Base-by-base conservation (phyloP, 2,797 vertebrate genomes). In the Serranus cabrilla region DNA sequence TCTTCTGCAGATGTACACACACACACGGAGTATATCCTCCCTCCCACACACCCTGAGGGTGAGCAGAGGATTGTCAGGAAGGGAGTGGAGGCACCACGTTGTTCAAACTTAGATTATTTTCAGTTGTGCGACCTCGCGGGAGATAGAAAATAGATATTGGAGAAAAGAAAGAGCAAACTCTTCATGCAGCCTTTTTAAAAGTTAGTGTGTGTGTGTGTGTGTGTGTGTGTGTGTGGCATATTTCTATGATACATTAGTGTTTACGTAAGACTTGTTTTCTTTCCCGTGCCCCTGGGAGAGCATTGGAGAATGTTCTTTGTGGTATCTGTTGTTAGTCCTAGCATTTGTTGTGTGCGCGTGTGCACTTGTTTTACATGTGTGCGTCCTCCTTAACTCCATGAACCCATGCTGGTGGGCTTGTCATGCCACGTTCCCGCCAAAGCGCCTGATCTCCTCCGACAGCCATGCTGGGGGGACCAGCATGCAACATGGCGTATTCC, bases 371-470 rank as follows among this genome's bases (percentile, higher is more conserved):
- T 77, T 59, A 58, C 55, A 75, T 66, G 61, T 79, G 75, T 74
- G 79, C 71, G 67, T 83, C 78, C 75, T 89, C 66, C 68, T 87
- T 82, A 77, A 85, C 89, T 81, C 72, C 11, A 65, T 77, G 76
- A 88, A 82, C 83, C 80, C 85, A 72, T 31, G 80, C 86, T 87
- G 84, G 81, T 89, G 84, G 87, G 83, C 87, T 88, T 91, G 92
- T 92, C 93, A 89, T 63, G 71, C 77, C 79, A 72, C 23, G 61
- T 89, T 91, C 78, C 84, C 58, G 11, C 80, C 76, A 64, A 76
- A 58, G 51, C 13, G 74, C 75, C 73, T 92, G 87, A 93, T 92
- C 78, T 81, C 73, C 51, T 82, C 78, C 75, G 76, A 91, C 93
- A 89, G 85, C 70, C 68, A 73, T 54, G 83, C 87, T 88, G 61